Percentiles rank a stretch among this genome's conserved stretches.
These are phyloP conservation scores for Eonycteris spelaea DNA, from an alignment of 2,113 vertebrate genomes.

Conservation along the genomic window DNA sequence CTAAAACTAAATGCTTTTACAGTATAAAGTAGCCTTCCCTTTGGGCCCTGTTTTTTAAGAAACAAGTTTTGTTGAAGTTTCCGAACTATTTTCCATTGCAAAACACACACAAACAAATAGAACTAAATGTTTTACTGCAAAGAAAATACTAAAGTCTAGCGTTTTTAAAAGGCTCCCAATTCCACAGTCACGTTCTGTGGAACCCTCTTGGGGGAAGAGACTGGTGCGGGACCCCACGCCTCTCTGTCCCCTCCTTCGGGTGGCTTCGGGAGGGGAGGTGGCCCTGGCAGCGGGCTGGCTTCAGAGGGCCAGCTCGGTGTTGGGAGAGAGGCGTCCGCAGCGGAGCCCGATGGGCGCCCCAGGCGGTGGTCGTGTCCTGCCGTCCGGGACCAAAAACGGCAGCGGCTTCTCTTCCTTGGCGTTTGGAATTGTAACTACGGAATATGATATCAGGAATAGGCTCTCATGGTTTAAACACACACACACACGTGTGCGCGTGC, in stretches of 20 bases:
- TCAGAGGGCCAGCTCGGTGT: neutral
- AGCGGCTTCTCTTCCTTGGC: neutral
- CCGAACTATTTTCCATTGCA: neutral
- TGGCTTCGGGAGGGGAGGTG: neutral
- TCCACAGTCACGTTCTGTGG: neutral
- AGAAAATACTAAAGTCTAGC: neutral
- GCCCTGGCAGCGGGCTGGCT: too few species aligned
- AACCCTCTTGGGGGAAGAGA: neutral
- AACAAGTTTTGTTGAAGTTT: neutral
- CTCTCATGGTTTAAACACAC: neutral
- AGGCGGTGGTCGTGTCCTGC: accelerated
- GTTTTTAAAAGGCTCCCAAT: neutral
- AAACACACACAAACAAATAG: neutral
- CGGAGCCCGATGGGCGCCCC: neutral
- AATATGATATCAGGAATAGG: neutral
- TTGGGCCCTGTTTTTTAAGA: neutral
- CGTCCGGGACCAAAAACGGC: neutral
- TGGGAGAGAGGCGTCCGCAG: accelerated
- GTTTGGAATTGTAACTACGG: neutral
- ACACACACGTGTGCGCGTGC: too few species aligned
- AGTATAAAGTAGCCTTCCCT: neutral
- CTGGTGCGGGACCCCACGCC: accelerated
- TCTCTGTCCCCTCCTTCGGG: accelerated
- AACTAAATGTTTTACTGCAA: neutral
- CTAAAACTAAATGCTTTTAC: neutral